Percentiles rank a stretch among this genome's conserved stretches.
These are phyloP conservation scores for Andrena minutula DNA, from an alignment of 2,888 invertebrate species.

Conservation along the genomic window DNA sequence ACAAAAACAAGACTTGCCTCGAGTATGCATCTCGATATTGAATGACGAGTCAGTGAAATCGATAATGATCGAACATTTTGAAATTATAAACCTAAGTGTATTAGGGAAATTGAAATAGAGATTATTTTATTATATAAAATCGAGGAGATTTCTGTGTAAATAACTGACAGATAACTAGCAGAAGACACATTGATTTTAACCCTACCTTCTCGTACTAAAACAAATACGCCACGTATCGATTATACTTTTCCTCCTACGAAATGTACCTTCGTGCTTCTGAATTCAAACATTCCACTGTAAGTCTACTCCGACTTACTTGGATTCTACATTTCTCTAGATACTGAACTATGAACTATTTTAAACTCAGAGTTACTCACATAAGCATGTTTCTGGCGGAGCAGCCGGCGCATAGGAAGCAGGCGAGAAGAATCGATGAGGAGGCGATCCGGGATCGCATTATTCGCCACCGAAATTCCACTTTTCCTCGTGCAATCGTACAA, in stretches of 20 bases:
- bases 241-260: no score
- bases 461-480: conserved; percentile 5
- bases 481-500: conserved; percentile 2
- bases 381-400: conserved; percentile 66
- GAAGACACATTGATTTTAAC: neutral
- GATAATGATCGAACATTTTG: neutral
- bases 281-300: neutral
- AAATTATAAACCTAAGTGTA: neutral
- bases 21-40: no score
- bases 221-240: neutral
- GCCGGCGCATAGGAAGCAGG: conserved; percentile 40
- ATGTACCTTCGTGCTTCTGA: neutral
- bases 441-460: conserved; percentile 30
- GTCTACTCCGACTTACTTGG: no score
- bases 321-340: no score
- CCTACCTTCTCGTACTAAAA: neutral
- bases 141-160: neutral
- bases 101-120: no score
- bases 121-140: neutral
- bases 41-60: no score
- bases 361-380: conserved; percentile 60
- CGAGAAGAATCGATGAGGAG: conserved; percentile 18
- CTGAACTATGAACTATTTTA: neutral
- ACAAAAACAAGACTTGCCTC: neutral
- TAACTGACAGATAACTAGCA: neutral